phyloP scores from a whole-genome alignment of 2,113 vertebrate genomes.

The Oreotrochilus melanogaster region DNA sequence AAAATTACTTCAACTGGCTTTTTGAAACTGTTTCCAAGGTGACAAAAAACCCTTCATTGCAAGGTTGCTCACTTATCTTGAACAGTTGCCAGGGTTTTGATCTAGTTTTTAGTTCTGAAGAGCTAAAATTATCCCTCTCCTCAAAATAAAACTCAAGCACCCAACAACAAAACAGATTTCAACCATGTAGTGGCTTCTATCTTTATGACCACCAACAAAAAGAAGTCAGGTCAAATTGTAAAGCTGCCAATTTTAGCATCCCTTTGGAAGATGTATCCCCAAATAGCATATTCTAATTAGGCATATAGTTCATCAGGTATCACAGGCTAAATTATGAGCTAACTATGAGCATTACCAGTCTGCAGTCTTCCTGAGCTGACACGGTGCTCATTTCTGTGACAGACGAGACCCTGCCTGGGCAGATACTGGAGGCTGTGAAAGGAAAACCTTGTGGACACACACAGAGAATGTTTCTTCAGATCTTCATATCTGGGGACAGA shows the following conservation, averaged over 20 bases:
- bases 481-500: background rate
- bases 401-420: slow-evolving; percentile 81
- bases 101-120: slow-evolving; percentile 30
- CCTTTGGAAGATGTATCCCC: background rate
- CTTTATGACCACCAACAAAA: background rate
- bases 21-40: slow-evolving; percentile 49
- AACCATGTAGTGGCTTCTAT: background rate
- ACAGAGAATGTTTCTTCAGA: background rate
- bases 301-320: background rate
- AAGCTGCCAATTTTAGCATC: background rate
- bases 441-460: slow-evolving; percentile 38
- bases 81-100: slow-evolving; percentile 42
- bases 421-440: slow-evolving; percentile 75
- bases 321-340: slow-evolving; percentile 31
- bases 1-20: slow-evolving; percentile 50
- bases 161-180: background rate
- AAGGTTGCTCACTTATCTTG: slow-evolving; percentile 39
- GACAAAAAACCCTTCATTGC: slow-evolving; percentile 24
- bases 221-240: background rate
- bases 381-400: slow-evolving; percentile 59
- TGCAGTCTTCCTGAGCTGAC: slow-evolving; percentile 54
- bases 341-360: slow-evolving; percentile 72
- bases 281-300: background rate
- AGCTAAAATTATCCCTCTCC: slow-evolving; percentile 32
- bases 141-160: slow-evolving; percentile 18